Evolutionary conservation across 2,888 invertebrate genomes (phyloP).

Genomic region (Sinotaia quadrata): DNA sequence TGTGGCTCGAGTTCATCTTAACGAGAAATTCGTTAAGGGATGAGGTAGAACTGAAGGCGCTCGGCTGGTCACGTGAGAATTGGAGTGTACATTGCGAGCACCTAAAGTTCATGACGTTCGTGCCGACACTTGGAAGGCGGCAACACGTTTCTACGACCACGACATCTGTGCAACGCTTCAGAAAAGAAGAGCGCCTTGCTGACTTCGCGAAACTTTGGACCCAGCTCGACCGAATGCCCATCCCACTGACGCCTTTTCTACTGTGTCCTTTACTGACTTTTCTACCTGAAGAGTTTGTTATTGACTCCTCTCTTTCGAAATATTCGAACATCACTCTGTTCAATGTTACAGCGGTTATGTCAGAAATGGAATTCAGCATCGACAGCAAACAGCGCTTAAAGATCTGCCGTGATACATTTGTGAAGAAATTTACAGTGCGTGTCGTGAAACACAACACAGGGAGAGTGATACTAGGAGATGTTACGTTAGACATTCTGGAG

Average conservation of each 20-base stretch:
- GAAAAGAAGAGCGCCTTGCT: neutral
- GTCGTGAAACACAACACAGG: neutral
- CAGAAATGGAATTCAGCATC: neutral
- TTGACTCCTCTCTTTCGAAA: neutral
- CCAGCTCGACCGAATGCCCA: neutral
- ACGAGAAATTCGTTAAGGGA: neutral
- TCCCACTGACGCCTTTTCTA: slow-evolving; percentile 10
- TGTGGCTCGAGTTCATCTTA: slow-evolving; percentile 18
- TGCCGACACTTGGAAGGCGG: neutral
- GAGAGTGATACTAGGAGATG: too few species aligned
- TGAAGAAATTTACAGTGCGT: neutral
- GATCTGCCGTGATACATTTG: slow-evolving; percentile 9
- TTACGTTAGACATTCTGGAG: too few species aligned
- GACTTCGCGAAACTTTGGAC: neutral
- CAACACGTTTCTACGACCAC: neutral
- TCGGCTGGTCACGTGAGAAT: slow-evolving; percentile 6
- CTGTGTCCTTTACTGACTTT: slow-evolving; percentile 17
- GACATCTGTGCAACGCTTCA: neutral
- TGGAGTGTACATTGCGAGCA: slow-evolving; percentile 17
- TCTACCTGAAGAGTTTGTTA: neutral
- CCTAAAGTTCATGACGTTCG: neutral
- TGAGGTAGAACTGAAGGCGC: slow-evolving; percentile 11
- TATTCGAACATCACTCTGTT: neutral
- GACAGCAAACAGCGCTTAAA: slow-evolving; percentile 5
- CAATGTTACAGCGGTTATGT: neutral